These are phyloP conservation scores for Hybognathus amarus DNA, from an alignment of 2,797 vertebrate genomes.

Conservation along the genomic window DNA sequence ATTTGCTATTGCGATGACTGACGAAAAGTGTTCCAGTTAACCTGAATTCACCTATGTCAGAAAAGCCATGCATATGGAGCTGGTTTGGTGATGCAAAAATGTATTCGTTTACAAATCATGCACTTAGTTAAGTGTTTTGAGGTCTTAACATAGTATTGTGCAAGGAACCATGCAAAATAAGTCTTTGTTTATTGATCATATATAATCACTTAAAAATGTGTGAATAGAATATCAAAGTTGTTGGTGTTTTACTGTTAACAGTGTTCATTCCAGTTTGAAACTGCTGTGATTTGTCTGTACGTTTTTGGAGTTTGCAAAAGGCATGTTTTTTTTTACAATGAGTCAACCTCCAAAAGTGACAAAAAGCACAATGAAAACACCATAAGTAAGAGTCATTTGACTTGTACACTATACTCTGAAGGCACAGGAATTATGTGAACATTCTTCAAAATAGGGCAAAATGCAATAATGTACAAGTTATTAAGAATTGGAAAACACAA, in stretches of 20 bases:
- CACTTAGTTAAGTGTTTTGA: not conserved
- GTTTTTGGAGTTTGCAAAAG: not conserved
- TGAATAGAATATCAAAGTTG: too few species aligned
- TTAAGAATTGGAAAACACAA: not conserved
- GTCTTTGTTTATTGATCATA: not conserved
- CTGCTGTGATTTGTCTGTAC: not conserved
- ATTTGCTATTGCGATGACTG: not conserved
- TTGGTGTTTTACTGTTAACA: too few species aligned
- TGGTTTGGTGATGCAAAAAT: not conserved
- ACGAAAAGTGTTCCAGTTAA: too few species aligned
- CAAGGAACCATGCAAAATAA: not conserved
- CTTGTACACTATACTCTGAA: not conserved
- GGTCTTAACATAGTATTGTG: not conserved
- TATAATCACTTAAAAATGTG: not conserved
- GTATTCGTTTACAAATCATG: not conserved
- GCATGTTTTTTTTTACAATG: not conserved
- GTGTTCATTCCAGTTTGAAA: not conserved
- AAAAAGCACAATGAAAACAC: not conserved
- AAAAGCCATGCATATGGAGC: not conserved
- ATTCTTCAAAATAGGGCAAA: not conserved
- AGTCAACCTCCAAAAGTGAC: not conserved
- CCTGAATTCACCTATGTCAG: not conserved
- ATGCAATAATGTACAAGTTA: not conserved
- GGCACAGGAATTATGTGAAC: not conserved
- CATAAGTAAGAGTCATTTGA: not conserved